These are phyloP conservation scores for Argyra leucocephala DNA, from an alignment of 2,888 invertebrate genomes.

Conservation along the genomic window DNA sequence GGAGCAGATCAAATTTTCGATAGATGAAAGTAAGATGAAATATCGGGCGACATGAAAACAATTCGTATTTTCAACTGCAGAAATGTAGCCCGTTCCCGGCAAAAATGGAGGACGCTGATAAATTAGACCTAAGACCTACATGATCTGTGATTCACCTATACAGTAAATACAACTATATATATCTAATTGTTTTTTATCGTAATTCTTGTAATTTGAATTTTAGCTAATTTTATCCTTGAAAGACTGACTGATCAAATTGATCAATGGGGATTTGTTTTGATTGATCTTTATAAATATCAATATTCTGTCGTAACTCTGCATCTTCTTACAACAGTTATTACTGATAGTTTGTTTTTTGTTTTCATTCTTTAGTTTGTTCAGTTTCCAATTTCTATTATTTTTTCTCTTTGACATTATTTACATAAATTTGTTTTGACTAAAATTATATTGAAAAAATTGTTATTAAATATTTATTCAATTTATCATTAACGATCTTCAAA, in stretches of 20 bases:
- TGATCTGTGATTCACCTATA: too few relatives aligned
- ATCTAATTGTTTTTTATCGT: too few relatives aligned
- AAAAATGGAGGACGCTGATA: too few relatives aligned
- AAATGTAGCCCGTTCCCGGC: too few relatives aligned
- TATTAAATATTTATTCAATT: constrained; percentile 73
- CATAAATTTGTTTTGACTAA: constrained; percentile 88
- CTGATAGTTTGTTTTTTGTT: constrained; percentile 55
- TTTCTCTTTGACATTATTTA: constrained; percentile 60
- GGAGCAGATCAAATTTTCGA: too few relatives aligned
- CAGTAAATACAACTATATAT: too few relatives aligned
- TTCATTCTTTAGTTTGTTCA: constrained; percentile 73
- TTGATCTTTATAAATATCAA: constrained; percentile 78
- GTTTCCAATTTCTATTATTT: constrained; percentile 79
- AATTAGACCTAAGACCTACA: too few relatives aligned
- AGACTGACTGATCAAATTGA: constrained; percentile 46
- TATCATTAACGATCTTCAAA: constrained; percentile 74
- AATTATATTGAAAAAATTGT: constrained; percentile 75
- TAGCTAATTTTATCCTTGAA: constrained; percentile 74
- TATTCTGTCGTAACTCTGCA: constrained; percentile 72
- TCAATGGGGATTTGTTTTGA: constrained; percentile 48
- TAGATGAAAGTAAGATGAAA: too few relatives aligned
- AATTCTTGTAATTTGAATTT: too few relatives aligned
- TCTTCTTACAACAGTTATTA: constrained; percentile 71
- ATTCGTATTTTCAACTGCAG: too few relatives aligned
- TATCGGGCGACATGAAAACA: too few relatives aligned